Evolutionary conservation across 1,140 invertebrate species (phyloP), one percentile per base, ranked within the genome.

Genomic region (Meloidogyne exigua): DNA sequence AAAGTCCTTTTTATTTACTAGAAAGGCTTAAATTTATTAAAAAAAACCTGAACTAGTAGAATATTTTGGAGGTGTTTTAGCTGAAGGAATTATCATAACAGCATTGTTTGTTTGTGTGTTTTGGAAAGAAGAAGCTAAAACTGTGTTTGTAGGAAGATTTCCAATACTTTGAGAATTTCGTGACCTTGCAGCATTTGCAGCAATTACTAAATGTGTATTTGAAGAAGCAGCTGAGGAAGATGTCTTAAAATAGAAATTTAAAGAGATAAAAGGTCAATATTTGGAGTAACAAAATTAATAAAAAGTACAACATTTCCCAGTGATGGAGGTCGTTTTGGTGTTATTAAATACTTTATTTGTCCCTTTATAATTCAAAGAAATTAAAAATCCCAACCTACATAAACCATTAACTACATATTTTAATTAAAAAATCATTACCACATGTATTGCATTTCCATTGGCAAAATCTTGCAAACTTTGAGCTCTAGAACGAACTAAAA

Each of bases 401-500:
- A 39, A 39, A 39, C 3, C 3, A 9, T 39, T 9, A 39, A 39
- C 36, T 10, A 3, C 9, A 0, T 39, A 10, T 39, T 39, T 39
- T 10, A 39, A 39, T 39, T 39, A 39, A 39, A 39, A 39, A 44
- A 44, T 9, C 4, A 57, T 57, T 57, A 57, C 49, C 49, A 57
- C 49, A n/a, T 57, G 49, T 57, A 57, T 57, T 57, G 49, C 49
- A 57, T 57, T 57, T 21, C 49, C 49, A 57, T 57, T 57, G 7
- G 49, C 42, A 73, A 64, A 73, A 39, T 75, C 70, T 23, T 78
- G 64, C 9, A 78, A 57, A 44, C 72, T 78, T 68, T 78, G 76
- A 26, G 76, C 76, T 25, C 76, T 66, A n/a, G 76, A 77, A 36
- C 76, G 69, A 25, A 77, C 69, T 71, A 44, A 71, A 71, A 44